phyloP scores from a whole-genome alignment of 2,113 vertebrate species.

The Penelope pileata region DNA sequence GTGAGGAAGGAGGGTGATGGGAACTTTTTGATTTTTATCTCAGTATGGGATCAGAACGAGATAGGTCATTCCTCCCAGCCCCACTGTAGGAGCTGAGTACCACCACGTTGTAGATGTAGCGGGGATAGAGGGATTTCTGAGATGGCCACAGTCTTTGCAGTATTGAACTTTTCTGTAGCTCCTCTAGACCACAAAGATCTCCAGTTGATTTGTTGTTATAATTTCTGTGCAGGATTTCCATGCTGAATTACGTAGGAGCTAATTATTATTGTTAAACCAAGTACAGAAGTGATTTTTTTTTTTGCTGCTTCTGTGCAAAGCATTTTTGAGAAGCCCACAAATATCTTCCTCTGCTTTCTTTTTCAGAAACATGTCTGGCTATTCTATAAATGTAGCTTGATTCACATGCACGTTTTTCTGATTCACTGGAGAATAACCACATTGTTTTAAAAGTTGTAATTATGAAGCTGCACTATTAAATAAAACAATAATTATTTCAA shows the following conservation, averaged over 20 bases:
- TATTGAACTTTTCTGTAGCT: not conserved
- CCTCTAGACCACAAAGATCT: not conserved
- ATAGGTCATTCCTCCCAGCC: not conserved
- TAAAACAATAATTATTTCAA: constrained; percentile 39
- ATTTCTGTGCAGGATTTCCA: not conserved
- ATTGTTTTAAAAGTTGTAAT: constrained; percentile 40
- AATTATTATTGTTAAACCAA: not conserved
- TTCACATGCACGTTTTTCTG: not conserved
- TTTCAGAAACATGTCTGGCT: not conserved
- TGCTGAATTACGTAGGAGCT: not conserved
- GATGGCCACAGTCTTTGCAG: not conserved
- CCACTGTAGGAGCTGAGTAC: rapidly evolving
- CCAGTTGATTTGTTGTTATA: not conserved
- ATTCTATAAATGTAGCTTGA: constrained; percentile 5
- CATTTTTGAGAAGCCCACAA: not conserved
- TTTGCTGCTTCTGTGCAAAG: not conserved
- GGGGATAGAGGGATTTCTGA: not conserved
- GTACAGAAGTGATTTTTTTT: not conserved
- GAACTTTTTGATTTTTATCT: not conserved
- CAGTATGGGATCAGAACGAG: not conserved
- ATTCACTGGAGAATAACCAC: not conserved
- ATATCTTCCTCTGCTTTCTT: not conserved
- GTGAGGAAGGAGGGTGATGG: not conserved
- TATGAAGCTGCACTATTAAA: not conserved
- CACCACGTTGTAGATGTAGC: not conserved